Evolutionary conservation across 2,113 vertebrate genomes (phyloP).

Genomic region (Pardalotus punctatus): DNA sequence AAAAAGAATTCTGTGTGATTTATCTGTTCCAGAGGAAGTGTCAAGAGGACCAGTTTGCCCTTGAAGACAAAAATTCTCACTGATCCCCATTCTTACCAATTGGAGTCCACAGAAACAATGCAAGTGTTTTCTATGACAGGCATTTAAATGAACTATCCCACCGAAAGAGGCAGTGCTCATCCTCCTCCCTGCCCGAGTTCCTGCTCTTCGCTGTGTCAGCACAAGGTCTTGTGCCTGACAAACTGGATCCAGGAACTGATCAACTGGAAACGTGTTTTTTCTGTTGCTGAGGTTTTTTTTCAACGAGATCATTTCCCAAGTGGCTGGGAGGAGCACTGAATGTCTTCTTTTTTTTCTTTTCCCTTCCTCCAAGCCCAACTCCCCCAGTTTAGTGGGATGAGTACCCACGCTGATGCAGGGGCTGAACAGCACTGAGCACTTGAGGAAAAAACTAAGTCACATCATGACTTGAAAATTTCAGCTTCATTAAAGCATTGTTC

Average conservation of each 20-base stretch:
- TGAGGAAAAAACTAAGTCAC: neutral
- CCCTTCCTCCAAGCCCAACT: neutral
- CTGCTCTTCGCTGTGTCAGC: constrained; percentile 10
- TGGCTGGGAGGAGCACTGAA: neutral
- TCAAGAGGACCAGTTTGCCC: neutral
- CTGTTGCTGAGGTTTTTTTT: neutral
- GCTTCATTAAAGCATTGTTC: neutral
- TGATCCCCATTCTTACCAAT: neutral
- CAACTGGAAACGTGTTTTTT: neutral
- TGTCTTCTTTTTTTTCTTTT: too few relatives aligned
- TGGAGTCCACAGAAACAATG: neutral
- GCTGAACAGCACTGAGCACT: neutral
- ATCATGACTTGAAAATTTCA: neutral
- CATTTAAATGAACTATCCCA: neutral
- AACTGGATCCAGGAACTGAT: neutral
- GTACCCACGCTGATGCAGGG: neutral
- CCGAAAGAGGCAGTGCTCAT: neutral
- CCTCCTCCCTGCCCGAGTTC: neutral
- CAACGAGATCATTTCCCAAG: neutral
- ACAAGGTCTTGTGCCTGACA: neutral
- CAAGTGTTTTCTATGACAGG: neutral
- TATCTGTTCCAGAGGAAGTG: neutral
- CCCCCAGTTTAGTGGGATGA: neutral
- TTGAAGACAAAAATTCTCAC: neutral
- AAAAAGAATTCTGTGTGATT: accelerated